Conservation (phyloP, 2,113 vertebrate genomes). For the Microtus montanus region DNA sequence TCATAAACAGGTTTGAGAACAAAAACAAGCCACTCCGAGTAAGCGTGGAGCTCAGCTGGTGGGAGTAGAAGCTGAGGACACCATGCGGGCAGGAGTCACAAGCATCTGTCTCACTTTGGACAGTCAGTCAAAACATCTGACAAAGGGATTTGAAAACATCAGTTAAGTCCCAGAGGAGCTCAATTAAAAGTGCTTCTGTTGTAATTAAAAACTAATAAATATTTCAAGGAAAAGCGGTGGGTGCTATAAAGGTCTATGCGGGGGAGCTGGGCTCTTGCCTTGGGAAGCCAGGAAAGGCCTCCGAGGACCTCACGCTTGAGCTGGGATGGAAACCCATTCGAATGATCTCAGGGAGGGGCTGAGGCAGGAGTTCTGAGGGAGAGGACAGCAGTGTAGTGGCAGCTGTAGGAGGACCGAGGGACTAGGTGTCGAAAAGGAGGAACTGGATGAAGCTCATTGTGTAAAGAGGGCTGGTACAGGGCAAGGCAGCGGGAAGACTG, state of each 20-base stretch:
- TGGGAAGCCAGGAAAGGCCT: background rate
- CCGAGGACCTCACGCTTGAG: background rate
- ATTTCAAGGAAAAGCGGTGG: slow-evolving; percentile 45
- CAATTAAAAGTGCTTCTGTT: slow-evolving; percentile 64
- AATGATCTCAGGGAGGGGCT: background rate
- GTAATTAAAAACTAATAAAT: slow-evolving; percentile 65
- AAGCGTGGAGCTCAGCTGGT: background rate
- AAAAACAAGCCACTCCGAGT: slow-evolving; percentile 48
- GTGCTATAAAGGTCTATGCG: background rate
- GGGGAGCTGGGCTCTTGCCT: background rate
- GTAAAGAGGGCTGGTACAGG: background rate
- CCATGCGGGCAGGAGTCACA: background rate
- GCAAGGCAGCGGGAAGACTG: background rate
- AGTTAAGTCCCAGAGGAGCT: slow-evolving; percentile 47
- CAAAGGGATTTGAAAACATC: slow-evolving; percentile 49
- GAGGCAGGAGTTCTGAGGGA: background rate
- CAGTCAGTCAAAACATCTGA: slow-evolving; percentile 34
- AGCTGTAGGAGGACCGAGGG: background rate
- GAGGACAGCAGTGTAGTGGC: background rate
- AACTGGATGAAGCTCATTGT: background rate
- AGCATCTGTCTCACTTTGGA: background rate
- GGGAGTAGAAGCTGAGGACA: background rate
- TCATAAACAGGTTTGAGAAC: slow-evolving; percentile 63
- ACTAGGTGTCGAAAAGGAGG: background rate
- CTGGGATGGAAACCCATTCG: background rate